Base-by-base conservation (phyloP, 2,888 invertebrate genomes). In the Machimus atricapillus region DNA sequence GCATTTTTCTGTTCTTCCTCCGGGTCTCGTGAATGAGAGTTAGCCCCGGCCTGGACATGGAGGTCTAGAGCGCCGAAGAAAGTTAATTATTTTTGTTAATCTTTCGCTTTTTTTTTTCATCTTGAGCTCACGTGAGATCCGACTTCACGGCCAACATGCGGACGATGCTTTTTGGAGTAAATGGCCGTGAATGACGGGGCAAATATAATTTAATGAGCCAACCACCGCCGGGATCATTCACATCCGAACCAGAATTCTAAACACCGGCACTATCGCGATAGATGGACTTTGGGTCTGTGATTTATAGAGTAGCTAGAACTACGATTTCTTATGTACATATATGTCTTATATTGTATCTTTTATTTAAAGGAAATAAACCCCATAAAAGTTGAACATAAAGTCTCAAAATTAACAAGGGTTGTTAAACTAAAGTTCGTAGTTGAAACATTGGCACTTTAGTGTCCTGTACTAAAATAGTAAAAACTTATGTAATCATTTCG, bases 21-120 rank as follows among this genome's bases (percentile, higher is more conserved):
- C 27, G 40, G 76, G 40, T 37, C 37, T 77, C 23, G 40, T 77
- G 27, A 86, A 83, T 83, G 83, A 46, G 40, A 83, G 0, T 58
- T 23, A 66, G 12, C 19, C 40, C 6, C 66, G 9, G 66, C 19
- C n/a, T 40, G 73, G 56, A 58, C 37, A n/a, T 23, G 66, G 23
- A 19, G 66, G 66, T 66, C 66, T 66, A 74, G 43, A 31, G 31
- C 16, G 34, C 23, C 43, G 56, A 83, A 66, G 83, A 83, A 83
- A 83, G 66, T 83, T 83, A 83, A 83, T 83, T 83, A 83, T 83
- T 83, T 83, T 83, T 73, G 58, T 83, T 83, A 58, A 66, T 83
- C 56, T 37, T 31, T 6, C 8, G 23, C 16, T 23, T 56, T 43
- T 78, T 23, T 43, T 23, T 43, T 43, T 46, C 40, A 9, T 46